Conservation (phyloP, 2,797 vertebrate genomes). For the Paratrypauchen microcephalus region DNA sequence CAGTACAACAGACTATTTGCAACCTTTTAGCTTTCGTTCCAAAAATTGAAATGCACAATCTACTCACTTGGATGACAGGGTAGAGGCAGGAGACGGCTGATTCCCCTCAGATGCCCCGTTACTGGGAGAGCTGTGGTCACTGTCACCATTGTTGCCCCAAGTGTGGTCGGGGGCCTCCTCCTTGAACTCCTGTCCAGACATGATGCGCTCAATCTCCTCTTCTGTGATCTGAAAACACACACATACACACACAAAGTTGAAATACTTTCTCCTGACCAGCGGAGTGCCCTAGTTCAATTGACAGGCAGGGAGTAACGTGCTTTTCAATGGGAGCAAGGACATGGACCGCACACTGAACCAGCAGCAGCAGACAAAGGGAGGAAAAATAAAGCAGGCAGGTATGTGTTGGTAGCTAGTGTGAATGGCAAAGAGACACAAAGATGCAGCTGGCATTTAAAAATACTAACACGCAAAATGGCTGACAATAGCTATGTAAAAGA, state of each 20-base stretch:
- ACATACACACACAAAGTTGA: constrained; percentile 15
- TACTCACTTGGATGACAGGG: constrained; percentile 94
- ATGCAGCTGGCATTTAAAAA: constrained; percentile 42
- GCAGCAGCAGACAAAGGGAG: constrained; percentile 9
- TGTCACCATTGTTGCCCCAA: constrained; percentile 97
- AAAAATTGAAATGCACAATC: constrained; percentile 13
- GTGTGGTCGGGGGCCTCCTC: constrained; percentile 90
- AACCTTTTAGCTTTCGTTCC: background rate
- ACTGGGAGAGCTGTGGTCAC: constrained; percentile 96
- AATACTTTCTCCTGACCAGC: constrained; percentile 6
- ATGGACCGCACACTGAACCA: constrained; percentile 29
- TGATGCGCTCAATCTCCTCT: constrained; percentile 98
- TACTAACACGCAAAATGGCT: constrained; percentile 9
- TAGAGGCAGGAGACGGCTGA: constrained; percentile 95
- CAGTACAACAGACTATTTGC: too few relatives aligned
- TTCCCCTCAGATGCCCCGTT: constrained; percentile 96
- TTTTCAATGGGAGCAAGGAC: constrained; percentile 60
- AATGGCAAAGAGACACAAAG: background rate
- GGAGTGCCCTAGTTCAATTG: constrained; percentile 33
- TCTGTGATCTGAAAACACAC: constrained; percentile 87
- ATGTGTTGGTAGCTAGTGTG: constrained; percentile 1
- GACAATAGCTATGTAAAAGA: constrained; percentile 40
- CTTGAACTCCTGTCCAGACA: constrained; percentile 99
- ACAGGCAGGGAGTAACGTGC: constrained; percentile 28
- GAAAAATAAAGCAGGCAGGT: constrained; percentile 21